A percentile compares a stretch with the other conserved stretches of the same genome.
phyloP scores from a whole-genome alignment of 2,888 invertebrate genomes.

The Cephalotes varians region DNA sequence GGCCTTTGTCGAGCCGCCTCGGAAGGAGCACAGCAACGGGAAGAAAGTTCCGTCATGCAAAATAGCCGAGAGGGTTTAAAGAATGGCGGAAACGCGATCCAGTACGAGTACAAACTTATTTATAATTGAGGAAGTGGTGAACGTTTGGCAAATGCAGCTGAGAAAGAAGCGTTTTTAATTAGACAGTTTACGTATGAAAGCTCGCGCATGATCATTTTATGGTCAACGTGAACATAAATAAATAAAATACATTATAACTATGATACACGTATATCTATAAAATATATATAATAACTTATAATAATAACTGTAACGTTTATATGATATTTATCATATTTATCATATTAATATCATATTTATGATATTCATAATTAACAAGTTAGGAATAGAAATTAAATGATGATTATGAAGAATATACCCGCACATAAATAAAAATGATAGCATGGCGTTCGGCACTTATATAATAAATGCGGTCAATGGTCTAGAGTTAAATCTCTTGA shows the following conservation, averaged over 20 bases:
- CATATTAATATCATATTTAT: no score
- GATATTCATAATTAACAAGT: not conserved
- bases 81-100: conserved; percentile 68
- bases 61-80: conserved; percentile 59
- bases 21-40: conserved; percentile 58
- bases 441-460: not conserved
- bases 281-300: not conserved
- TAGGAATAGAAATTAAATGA: not conserved
- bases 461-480: not conserved
- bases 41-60: conserved; percentile 70
- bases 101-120: conserved; percentile 34
- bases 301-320: conserved; percentile 9
- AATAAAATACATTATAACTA: conserved; percentile 12
- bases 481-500: conserved; percentile 18
- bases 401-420: not conserved
- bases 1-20: conserved; percentile 73
- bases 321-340: no score
- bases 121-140: conserved; percentile 30
- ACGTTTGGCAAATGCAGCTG: not conserved
- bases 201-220: not conserved
- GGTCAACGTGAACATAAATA: not conserved
- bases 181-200: not conserved
- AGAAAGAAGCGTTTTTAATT: conserved; percentile 26
- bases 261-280: not conserved
- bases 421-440: not conserved